Evolutionary conservation across 1,140 invertebrate species (phyloP).

Genomic region (Ephestia elutella): DNA sequence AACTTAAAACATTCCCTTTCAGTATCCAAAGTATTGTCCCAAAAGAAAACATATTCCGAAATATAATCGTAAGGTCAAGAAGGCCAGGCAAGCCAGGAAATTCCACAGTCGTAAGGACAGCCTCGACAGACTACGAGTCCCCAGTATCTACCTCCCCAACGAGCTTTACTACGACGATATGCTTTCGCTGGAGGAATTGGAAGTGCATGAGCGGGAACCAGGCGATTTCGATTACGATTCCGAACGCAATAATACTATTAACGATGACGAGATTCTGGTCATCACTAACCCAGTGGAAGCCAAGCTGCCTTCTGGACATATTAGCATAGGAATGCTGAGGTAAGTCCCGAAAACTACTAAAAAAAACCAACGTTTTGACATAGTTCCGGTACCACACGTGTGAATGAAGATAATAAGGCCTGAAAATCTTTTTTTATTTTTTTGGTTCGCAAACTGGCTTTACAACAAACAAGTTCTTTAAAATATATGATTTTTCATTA

Average conservation of each 20-base stretch:
- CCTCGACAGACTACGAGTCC: not conserved
- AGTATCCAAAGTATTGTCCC: not conserved
- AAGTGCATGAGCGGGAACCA: not conserved
- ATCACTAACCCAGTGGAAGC: conserved; percentile 51
- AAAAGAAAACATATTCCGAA: not conserved
- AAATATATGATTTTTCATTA: too few species aligned
- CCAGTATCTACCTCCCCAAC: conserved; percentile 12
- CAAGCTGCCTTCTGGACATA: conserved; percentile 37
- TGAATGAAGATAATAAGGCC: too few species aligned
- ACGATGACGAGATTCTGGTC: conserved; percentile 31
- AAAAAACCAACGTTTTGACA: too few species aligned
- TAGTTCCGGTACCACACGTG: too few species aligned
- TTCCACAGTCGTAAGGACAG: conserved; percentile 21
- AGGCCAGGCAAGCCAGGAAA: conserved; percentile 14
- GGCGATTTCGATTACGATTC: too few species aligned
- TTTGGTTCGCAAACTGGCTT: too few species aligned
- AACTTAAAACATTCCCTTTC: not conserved
- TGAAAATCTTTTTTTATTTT: too few species aligned
- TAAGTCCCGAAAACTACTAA: conserved; percentile 13
- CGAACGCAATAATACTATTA: not conserved
- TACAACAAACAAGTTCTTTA: too few species aligned
- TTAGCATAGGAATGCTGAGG: conserved; percentile 43
- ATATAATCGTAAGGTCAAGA: not conserved
- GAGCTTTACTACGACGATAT: conserved; percentile 38
- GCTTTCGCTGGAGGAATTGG: conserved; percentile 15